These are phyloP conservation scores for Luperina nickerlii DNA, from an alignment of 2,888 invertebrate species.

Conservation along the genomic window DNA sequence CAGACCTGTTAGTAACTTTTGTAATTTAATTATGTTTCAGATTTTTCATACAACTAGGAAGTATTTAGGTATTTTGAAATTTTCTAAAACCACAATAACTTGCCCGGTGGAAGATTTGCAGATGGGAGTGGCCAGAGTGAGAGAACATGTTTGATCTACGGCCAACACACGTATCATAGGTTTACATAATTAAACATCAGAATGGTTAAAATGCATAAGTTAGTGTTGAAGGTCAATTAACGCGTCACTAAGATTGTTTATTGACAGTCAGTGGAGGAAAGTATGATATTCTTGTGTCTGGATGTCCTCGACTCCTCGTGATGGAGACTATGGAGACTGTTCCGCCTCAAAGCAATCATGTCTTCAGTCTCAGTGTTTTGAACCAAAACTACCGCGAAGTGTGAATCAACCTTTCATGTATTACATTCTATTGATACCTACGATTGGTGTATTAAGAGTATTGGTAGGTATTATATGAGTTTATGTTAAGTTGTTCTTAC, in stretches of 20 bases:
- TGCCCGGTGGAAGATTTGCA: constrained; percentile 37
- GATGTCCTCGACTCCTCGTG: neutral
- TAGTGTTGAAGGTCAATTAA: constrained; percentile 36
- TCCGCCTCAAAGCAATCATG: neutral
- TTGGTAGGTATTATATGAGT: constrained; percentile 13
- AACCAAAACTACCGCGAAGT: neutral
- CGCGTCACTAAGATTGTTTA: constrained; percentile 33
- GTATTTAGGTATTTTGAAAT: neutral
- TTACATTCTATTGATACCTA: constrained; percentile 51
- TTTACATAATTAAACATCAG: constrained; percentile 43
- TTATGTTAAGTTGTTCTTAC: constrained; percentile 34
- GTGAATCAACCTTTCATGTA: constrained; percentile 42
- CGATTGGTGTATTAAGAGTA: constrained; percentile 21
- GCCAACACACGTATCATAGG: constrained; percentile 29
- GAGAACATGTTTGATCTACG: constrained; percentile 31
- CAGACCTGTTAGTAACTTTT: constrained; percentile 25
- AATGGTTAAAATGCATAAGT: constrained; percentile 28
- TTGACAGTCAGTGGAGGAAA: neutral
- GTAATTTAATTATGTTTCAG: constrained; percentile 9
- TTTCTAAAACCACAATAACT: neutral
- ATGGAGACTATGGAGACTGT: too few species aligned
- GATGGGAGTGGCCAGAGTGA: constrained; percentile 3
- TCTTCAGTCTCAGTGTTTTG: neutral
- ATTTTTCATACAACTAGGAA: neutral
- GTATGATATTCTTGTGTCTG: neutral